phyloP scores from a whole-genome alignment of 2,113 vertebrate genomes.

The Podilymbus podiceps region DNA sequence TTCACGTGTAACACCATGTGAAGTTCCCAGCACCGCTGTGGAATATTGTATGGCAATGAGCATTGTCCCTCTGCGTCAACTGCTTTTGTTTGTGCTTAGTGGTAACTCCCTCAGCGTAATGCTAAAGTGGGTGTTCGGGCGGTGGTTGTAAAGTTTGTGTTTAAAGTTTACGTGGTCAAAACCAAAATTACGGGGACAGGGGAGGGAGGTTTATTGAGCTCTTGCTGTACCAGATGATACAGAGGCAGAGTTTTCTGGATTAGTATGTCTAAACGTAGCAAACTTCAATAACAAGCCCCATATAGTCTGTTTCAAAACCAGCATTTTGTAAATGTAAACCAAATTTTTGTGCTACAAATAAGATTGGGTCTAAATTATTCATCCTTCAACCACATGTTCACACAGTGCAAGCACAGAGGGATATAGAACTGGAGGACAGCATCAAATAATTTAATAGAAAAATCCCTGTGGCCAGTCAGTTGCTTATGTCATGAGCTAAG shows the following conservation, averaged over 20 bases:
- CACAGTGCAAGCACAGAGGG: background rate
- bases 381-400: background rate
- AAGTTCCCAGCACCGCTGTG: fast-evolving
- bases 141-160: background rate
- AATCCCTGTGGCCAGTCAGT: background rate
- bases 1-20: background rate
- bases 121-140: background rate
- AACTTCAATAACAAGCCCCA: background rate
- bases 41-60: background rate
- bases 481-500: background rate
- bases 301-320: background rate
- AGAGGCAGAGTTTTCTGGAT: background rate
- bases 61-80: fast-evolving
- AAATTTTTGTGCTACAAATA: background rate
- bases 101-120: background rate
- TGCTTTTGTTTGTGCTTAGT: background rate
- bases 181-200: fast-evolving
- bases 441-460: background rate
- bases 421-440: background rate
- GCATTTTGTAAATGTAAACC: background rate
- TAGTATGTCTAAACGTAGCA: background rate
- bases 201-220: background rate
- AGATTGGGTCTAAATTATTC: background rate
- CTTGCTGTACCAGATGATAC: too few relatives aligned
- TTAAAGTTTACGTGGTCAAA: background rate